Base-by-base conservation (phyloP, 1,140 invertebrate genomes). In the Listronotus bonariensis region DNA sequence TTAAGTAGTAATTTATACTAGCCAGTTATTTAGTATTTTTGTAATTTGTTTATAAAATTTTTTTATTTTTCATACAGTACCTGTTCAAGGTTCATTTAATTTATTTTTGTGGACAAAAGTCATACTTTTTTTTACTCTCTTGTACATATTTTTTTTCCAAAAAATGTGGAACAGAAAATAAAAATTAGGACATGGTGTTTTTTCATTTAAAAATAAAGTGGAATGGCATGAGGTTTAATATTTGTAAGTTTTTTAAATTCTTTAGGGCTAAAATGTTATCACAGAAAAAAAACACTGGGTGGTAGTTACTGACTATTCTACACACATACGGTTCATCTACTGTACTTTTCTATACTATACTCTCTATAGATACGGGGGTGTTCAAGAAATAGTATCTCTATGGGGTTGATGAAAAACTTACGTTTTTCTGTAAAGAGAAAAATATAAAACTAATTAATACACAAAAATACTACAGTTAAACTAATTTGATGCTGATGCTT, bases 341-440 rank as follows among this genome's bases (percentile, higher is more conserved):
- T 42, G 34, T 55, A 55, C 38, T 54, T 59, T 63, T 53, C 34
- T 36, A 36, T 36, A 36, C 34, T 36, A 36, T 36, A 36, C 34
- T 36, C 34, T 48, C 57, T 60, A 51, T 51, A 60, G 36, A 62
- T 53, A 66, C 38, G 59, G 20, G 56, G 46, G 55, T 57, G 54
- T 12, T 63, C 12, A 14, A 56, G 32, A 42, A 43, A 43, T 40
- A 46, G 18, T 45, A 54, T 66, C 57, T 66, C 55, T 66, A 59
- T 56, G 59, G 57, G 53, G 65, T 42, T 34, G 41, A 18, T 42
- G 31, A 42, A 67, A 70, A 70, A 73, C 69, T 71, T 73, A 73
- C 71, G 67, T 71, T 71, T 73, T 73, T 69, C 69, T 73, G 67
- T 36, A 73, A 71, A 69, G 46, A 26, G 60, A 54, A 68, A 68